Evolutionary conservation across 2,888 invertebrate species (phyloP).

Genomic region (Pristionchus mayeri): DNA sequence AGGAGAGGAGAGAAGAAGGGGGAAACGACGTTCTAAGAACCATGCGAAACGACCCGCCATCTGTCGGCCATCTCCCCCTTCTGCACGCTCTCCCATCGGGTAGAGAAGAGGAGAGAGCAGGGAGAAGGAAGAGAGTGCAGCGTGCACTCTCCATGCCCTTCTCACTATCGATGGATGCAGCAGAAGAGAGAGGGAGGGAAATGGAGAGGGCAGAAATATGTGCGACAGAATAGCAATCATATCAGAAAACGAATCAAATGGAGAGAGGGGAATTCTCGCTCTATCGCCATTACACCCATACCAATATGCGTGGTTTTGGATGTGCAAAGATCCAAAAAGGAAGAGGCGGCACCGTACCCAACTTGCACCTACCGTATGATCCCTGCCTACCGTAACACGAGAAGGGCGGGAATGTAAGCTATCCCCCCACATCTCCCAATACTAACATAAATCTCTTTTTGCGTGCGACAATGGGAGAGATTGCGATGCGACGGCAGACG

Average conservation of each 20-base stretch:
- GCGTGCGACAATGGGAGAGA: background rate
- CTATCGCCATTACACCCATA: background rate
- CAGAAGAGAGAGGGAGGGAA: background rate
- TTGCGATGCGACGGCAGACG: constrained; percentile 6
- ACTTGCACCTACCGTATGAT: background rate
- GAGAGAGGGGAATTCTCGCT: background rate
- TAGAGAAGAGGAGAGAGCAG: constrained; percentile 18
- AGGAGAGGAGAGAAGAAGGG: background rate
- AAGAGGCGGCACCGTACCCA: background rate
- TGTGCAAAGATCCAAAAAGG: background rate
- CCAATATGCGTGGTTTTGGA: background rate
- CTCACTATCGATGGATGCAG: background rate
- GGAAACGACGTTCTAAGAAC: constrained; percentile 38
- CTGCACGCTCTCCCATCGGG: background rate
- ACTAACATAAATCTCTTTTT: constrained; percentile 39
- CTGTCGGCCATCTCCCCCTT: background rate
- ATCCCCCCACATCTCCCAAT: background rate
- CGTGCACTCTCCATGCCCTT: background rate
- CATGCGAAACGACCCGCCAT: constrained; percentile 8
- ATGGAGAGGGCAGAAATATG: background rate
- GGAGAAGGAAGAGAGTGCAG: constrained; percentile 1
- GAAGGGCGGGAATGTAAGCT: background rate
- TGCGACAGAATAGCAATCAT: constrained; percentile 40
- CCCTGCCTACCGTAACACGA: background rate
- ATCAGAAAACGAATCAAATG: constrained; percentile 37